Percentiles rank a stretch among this genome's conserved stretches.
Evolutionary conservation across 2,888 invertebrate species (phyloP).

Genomic region (Meloe dianella): DNA sequence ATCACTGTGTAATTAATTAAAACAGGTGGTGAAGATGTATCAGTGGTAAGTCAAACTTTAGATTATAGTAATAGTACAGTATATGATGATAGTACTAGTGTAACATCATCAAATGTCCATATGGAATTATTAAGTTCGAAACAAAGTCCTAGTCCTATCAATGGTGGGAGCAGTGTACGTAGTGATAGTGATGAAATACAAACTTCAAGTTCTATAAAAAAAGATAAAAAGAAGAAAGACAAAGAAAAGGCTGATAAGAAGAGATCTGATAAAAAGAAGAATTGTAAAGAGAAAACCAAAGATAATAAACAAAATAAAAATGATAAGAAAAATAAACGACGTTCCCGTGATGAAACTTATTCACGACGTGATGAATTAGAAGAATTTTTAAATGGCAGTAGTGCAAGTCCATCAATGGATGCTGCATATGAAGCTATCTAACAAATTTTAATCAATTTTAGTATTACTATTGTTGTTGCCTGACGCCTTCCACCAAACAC

Average conservation of each 20-base stretch:
- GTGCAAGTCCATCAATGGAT: slow-evolving; percentile 63
- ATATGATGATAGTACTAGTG: slow-evolving; percentile 63
- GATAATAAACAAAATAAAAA: slow-evolving; percentile 59
- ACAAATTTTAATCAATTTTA: slow-evolving; percentile 8
- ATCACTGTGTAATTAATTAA: neutral
- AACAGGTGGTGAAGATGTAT: slow-evolving; percentile 60
- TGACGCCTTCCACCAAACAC: neutral
- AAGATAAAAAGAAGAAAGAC: slow-evolving; percentile 54
- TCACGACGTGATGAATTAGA: slow-evolving; percentile 65
- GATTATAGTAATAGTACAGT: slow-evolving; percentile 63
- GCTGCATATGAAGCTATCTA: slow-evolving; percentile 69
- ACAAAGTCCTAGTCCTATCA: slow-evolving; percentile 64
- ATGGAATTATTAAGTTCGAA: slow-evolving; percentile 64
- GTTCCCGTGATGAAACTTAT: slow-evolving; percentile 58
- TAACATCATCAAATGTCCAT: slow-evolving; percentile 64
- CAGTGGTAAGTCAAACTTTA: slow-evolving; percentile 58
- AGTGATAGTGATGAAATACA: slow-evolving; percentile 59
- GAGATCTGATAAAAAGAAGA: slow-evolving; percentile 60
- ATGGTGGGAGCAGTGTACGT: slow-evolving; percentile 62
- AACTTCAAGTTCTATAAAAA: slow-evolving; percentile 49
- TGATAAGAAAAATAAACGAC: slow-evolving; percentile 59
- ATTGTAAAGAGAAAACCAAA: slow-evolving; percentile 61
- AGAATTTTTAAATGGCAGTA: slow-evolving; percentile 66
- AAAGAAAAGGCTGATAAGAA: slow-evolving; percentile 58
- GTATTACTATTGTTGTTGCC: neutral